Evolutionary conservation across 2,113 vertebrate species (phyloP), one percentile per base, ranked within the genome.

Genomic region (Hypocryptadius cinnamomeus): DNA sequence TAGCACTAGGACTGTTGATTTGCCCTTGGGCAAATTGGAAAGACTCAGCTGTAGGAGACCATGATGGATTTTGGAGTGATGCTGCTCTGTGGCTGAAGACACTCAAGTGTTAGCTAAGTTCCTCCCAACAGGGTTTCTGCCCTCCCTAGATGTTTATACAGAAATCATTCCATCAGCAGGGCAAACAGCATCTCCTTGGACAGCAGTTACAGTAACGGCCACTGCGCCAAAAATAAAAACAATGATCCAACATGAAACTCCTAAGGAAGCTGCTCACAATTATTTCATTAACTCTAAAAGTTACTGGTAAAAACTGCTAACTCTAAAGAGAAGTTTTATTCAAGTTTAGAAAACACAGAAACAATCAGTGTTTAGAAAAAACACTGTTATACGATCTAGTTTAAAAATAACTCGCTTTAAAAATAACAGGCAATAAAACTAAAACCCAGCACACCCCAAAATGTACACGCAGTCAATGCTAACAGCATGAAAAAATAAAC

Each of bases 181-280:
- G 22, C 56, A 74, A 63, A 20, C 6, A 11, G 3, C 0, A 23
- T 25, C 69, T 68, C 53, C 53, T 5, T 3, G 35, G 57, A 57
- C 51, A 74, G 3, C 8, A 5, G 23, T 4, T 23, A 47, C 2
- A 78, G 9, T n/a, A 71, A 83, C 56, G 33, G 27, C 11, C 56
- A 50, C 22, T 42, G 63, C 2, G 70, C 25, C 18, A 45, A 20
- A 16, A 21, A 57, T 42, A 59, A 42, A 12, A 35, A 40, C 28
- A 22, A 4, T 3, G 9, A 47, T 22, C 22, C 24, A 31, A 13
- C 13, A 8, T 1, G 0, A 20, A 70, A 54, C 33, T 30, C 4
- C 15, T 5, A 47, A 42, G 4, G 18, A 37, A 48, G 23, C 4
- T 7, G 14, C 25, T 53, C 28, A 42, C 20, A 53, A 9, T 51